Base-by-base conservation (phyloP, 2,113 vertebrate species). In the Aspiorhynchus laticeps region DNA sequence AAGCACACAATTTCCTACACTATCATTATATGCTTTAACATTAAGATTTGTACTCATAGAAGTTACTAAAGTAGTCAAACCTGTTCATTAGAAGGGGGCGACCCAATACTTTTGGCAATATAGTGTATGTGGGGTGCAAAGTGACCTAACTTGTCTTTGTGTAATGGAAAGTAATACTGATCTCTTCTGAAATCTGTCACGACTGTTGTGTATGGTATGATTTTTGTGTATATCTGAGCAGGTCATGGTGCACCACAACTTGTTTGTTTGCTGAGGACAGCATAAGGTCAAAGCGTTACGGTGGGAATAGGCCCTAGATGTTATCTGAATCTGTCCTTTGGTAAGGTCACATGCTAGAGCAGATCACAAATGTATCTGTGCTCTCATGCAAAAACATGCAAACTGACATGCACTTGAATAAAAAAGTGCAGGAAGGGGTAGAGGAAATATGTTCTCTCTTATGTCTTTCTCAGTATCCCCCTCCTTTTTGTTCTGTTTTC, bases 171-270 rank as follows among this genome's bases (percentile, higher is more conserved):
- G 26, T 19, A 33, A 33, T 19, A 53, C 48, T 53, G 76, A 78
- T 78, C 26, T 78, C 46, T 33, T 10, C 17, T 33, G n/a, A 48
- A 48, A 2, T n/a, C 56, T n/a, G 24, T 61, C 24, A 1, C 0
- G 8, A 61, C 24, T 59, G 56, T n/a, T n/a, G 9, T 10, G 56
- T 61, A 10, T 61, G 56, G 56, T n/a, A 61, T 61, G 56, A 61
- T 61, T 61, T 61, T 61, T 61, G 56, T 61, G 24, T 61, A 61
- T 80, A 59, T 84, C 78, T 84, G 81, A 84, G 61, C 83, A 85
- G 76, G 77, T 74, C 38, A 48, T 41, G 24, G 38, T 43, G 51
- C 28, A 71, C 21, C 51, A 21, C 69, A 78, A 51, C 38, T 56
- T 61, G 56, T 48, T 80, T 80, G 67, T 28, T 36, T 77, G 38